Percentiles rank a stretch among this genome's conserved stretches.
phyloP scores from a whole-genome alignment of 2,888 invertebrate genomes.

The Azorinus chamasolen region DNA sequence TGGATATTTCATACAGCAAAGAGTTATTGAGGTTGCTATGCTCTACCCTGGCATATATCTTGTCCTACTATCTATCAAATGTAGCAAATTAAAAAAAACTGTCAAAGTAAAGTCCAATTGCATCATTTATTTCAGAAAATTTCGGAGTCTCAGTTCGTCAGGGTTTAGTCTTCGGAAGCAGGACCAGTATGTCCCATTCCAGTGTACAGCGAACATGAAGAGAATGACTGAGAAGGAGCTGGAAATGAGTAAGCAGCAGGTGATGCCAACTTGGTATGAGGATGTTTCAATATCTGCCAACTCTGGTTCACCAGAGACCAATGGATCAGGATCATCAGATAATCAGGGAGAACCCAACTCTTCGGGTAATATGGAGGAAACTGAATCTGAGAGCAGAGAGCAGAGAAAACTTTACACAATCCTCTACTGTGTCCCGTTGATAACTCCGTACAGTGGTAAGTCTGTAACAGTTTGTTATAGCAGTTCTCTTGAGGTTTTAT shows the following conservation, averaged over 20 bases:
- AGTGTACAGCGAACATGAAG: conserved; percentile 50
- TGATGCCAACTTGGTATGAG: conserved; percentile 38
- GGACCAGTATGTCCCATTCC: conserved; percentile 66
- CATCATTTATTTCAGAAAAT: conserved; percentile 63
- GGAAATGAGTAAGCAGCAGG: conserved; percentile 82
- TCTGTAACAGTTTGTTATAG: conserved; percentile 2
- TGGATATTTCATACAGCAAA: no score
- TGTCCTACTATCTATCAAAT: no score
- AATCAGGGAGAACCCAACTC: not conserved
- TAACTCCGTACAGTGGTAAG: conserved; percentile 93
- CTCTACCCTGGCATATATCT: no score
- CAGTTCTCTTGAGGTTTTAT: no score
- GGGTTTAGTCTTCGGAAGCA: conserved; percentile 75
- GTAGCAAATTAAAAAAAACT: no score
- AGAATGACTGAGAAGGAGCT: conserved; percentile 54
- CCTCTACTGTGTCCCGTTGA: conserved; percentile 91
- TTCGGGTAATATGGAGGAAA: not conserved
- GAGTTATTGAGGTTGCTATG: no score
- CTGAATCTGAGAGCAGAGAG: conserved; percentile 13
- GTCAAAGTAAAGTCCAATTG: no score
- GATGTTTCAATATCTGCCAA: conserved; percentile 47
- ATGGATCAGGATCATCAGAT: conserved; percentile 13
- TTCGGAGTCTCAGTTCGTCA: conserved; percentile 69
- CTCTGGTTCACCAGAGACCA: conserved; percentile 37
- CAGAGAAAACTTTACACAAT: conserved; percentile 84